These are phyloP conservation scores for Chinchilla lanigera DNA, from an alignment of 2,113 vertebrate genomes.

Conservation along the genomic window DNA sequence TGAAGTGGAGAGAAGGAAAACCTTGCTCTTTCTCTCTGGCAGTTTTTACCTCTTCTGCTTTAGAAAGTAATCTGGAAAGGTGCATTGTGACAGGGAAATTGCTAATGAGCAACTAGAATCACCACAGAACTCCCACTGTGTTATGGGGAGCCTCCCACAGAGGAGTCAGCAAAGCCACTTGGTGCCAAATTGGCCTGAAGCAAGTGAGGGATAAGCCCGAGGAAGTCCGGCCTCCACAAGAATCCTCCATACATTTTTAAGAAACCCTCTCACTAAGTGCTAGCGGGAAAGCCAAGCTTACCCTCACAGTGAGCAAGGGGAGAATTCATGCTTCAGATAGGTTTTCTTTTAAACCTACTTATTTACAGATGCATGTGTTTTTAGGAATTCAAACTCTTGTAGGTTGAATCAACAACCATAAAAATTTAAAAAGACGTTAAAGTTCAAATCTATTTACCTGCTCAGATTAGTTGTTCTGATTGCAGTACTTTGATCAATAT, in stretches of 20 bases:
- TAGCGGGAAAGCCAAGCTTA: conserved; percentile 27
- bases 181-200: not conserved
- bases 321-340: not conserved
- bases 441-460: not conserved
- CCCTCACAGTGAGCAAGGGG: not conserved
- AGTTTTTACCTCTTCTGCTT: not conserved
- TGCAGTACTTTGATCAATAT: not conserved
- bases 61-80: not conserved
- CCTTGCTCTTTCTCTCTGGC: not conserved
- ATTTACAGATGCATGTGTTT: not conserved
- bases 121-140: not conserved
- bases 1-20: not conserved
- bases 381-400: not conserved
- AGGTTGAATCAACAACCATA: not conserved
- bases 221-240: not conserved
- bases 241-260: not conserved
- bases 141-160: not conserved
- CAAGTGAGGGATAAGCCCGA: not conserved
- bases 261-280: not conserved
- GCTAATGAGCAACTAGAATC: not conserved
- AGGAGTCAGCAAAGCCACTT: rapidly evolving
- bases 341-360: not conserved
- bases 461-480: not conserved
- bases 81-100: not conserved
- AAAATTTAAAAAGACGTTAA: conserved; percentile 17